Conservation (phyloP, 2,888 invertebrate genomes). For the Phytoseiulus persimilis region DNA sequence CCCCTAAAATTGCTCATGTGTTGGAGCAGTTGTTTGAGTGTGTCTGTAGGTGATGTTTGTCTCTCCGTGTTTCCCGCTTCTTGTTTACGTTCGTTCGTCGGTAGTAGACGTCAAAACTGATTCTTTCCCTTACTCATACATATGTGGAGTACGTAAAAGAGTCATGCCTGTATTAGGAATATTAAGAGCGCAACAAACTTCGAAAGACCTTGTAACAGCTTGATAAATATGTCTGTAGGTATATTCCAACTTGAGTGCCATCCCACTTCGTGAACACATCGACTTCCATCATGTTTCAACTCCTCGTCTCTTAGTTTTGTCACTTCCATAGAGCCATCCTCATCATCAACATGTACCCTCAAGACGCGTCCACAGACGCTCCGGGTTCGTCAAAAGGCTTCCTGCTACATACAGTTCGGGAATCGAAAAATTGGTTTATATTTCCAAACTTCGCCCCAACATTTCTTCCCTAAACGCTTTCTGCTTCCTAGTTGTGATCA, state of each 20-base stretch:
- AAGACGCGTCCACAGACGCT: background rate
- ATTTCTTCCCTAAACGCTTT: background rate
- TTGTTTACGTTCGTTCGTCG: background rate
- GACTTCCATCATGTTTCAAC: background rate
- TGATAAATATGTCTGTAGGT: slow-evolving; percentile 28
- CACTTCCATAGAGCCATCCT: background rate
- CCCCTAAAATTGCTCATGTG: no score
- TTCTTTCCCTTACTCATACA: background rate
- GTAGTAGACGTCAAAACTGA: background rate
- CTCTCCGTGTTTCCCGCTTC: background rate
- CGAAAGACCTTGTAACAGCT: slow-evolving; percentile 38
- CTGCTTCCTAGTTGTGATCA: background rate
- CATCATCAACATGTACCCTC: background rate
- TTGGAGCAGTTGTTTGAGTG: no score
- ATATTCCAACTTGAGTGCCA: background rate
- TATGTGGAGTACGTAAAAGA: background rate
- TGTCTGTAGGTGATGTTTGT: background rate
- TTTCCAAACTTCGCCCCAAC: background rate
- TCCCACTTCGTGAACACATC: background rate
- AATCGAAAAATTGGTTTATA: background rate
- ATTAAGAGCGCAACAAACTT: slow-evolving; percentile 11
- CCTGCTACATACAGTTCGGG: background rate
- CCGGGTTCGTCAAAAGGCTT: background rate
- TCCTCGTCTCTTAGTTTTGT: background rate
- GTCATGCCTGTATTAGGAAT: background rate